These are phyloP conservation scores for Ivindomyrus marchei DNA, from an alignment of 2,113 vertebrate genomes.

Conservation along the genomic window DNA sequence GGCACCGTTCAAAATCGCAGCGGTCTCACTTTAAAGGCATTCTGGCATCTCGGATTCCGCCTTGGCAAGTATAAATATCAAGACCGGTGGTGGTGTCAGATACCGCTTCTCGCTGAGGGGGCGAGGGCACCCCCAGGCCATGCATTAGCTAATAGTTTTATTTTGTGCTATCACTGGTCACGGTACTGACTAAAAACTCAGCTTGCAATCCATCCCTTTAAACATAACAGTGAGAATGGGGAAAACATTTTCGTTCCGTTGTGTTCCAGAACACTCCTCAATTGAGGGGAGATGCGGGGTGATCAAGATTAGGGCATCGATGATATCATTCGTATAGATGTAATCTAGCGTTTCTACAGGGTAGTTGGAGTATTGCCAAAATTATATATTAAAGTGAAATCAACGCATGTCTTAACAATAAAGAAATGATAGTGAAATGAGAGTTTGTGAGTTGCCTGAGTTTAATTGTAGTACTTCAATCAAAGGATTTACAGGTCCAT, in stretches of 20 bases:
- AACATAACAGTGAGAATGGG: background rate
- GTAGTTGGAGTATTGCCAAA: background rate
- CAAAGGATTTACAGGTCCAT: background rate
- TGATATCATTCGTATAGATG: background rate
- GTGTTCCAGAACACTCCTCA: background rate
- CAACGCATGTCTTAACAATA: background rate
- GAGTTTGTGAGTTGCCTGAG: background rate
- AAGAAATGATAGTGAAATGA: background rate
- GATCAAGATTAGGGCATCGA: background rate
- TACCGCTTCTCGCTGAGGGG: background rate
- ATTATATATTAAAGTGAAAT: background rate
- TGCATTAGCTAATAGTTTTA: conserved; percentile 5
- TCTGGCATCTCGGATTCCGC: background rate
- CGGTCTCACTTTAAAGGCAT: background rate
- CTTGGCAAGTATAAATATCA: background rate
- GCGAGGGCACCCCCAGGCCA: background rate
- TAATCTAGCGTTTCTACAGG: background rate
- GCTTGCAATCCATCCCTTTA: background rate
- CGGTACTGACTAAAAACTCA: background rate
- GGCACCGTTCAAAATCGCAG: conserved; percentile 6
- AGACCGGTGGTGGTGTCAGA: background rate
- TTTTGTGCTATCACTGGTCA: background rate
- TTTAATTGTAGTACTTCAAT: background rate
- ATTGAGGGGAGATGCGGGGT: background rate
- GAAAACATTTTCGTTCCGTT: background rate